phyloP scores from a whole-genome alignment of 2,113 vertebrate genomes.

The Haemorhous mexicanus region DNA sequence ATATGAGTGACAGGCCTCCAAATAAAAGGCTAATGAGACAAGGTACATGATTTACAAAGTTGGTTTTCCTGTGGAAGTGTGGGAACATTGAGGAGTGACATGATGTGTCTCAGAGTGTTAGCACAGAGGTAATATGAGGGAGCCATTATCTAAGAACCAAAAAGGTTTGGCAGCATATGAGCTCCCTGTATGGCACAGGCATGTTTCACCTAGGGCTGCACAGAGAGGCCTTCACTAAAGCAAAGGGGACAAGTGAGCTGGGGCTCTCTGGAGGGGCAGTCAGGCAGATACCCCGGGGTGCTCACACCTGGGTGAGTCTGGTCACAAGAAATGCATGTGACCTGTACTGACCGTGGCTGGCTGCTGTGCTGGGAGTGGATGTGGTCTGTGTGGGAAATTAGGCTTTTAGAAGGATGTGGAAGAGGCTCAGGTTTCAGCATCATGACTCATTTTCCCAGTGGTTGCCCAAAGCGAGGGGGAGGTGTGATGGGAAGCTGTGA shows the following conservation, averaged over 20 bases:
- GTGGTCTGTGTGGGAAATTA: background rate
- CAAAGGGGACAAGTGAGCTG: background rate
- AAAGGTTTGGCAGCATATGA: background rate
- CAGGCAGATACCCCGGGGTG: rapidly evolving
- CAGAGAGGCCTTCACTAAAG: background rate
- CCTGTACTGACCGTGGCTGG: background rate
- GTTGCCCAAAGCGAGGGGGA: background rate
- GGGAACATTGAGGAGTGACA: background rate
- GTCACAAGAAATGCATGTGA: background rate
- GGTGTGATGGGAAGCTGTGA: background rate
- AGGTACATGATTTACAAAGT: rapidly evolving
- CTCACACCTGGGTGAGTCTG: rapidly evolving
- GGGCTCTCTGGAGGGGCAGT: background rate
- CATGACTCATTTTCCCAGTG: background rate
- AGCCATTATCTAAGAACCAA: background rate
- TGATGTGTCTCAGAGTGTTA: background rate
- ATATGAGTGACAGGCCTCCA: background rate
- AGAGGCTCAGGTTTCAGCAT: background rate
- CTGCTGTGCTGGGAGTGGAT: background rate
- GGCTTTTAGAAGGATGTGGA: background rate
- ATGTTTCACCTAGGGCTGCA: background rate
- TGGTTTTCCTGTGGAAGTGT: background rate
- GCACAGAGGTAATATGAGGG: rapidly evolving
- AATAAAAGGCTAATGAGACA: background rate
- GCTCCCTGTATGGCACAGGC: rapidly evolving